Evolutionary conservation across 2,888 invertebrate species (phyloP).

Genomic region (Pyrocoelia pectoralis): DNA sequence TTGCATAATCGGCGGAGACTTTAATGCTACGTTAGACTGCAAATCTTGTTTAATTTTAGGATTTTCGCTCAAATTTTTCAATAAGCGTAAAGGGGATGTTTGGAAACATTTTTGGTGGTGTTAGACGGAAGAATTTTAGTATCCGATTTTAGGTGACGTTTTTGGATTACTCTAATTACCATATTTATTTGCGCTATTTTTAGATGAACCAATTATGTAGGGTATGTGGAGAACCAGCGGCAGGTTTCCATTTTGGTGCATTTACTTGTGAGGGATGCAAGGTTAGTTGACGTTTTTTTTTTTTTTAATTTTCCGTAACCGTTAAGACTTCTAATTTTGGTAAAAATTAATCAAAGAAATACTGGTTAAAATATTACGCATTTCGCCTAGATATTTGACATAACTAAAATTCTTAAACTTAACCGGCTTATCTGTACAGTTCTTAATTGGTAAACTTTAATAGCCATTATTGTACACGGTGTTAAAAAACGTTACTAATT

Average conservation of each 20-base stretch:
- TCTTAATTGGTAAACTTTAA: too few species aligned
- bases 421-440: too few species aligned
- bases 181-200: constrained; percentile 51
- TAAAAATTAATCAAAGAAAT: too few species aligned
- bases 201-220: constrained; percentile 98
- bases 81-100: constrained; percentile 22
- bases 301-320: background rate
- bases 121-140: constrained; percentile 12
- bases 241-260: constrained; percentile 94
- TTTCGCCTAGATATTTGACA: too few species aligned
- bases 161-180: background rate
- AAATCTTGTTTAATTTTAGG: constrained; percentile 21
- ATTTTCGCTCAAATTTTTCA: background rate
- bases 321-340: too few species aligned
- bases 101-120: constrained; percentile 13
- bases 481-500: too few species aligned
- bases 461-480: too few species aligned
- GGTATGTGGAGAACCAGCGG: constrained; percentile 94
- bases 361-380: too few species aligned
- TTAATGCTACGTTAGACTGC: constrained; percentile 15
- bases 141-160: constrained; percentile 26
- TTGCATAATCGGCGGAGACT: constrained; percentile 3
- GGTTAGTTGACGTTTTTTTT: constrained; percentile 68
- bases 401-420: too few species aligned
- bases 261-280: constrained; percentile 97